Evolutionary conservation across 2,113 vertebrate genomes (phyloP), one percentile per base, ranked within the genome.

Genomic region (Vimba vimba): DNA sequence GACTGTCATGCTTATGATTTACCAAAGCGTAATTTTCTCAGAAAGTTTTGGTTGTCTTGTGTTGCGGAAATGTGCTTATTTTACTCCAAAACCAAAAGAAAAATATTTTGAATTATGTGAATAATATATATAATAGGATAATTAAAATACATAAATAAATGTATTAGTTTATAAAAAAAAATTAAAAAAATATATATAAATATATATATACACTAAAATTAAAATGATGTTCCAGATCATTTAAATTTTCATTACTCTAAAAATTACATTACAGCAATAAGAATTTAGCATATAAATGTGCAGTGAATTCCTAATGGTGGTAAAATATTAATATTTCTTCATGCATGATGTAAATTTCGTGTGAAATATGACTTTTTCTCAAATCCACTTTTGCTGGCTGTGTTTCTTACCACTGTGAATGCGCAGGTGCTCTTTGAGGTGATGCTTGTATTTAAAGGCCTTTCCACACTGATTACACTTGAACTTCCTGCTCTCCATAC

Each of bases 381-480:
- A 6, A 36, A 43, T 43, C 7, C 39, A 43, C 39, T 43, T 43
- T 43, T 2, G 4, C 25, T 8, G 60, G 8, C 11, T 2, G 25
- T 25, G 11, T 68, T 4, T 89, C 94, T 94, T 92, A 96, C 96
- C 96, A 76, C 96, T 96, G 91, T 96, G 96, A 89, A 96, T 96
- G 30, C 96, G 94, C 47, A 96, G 92, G 89, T 96, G 96, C 86
- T 96, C 96, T 91, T 96, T 96, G 86, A 96, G 95, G 91, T 96
- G 96, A 89, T 96, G 96, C 89, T 96, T 96, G 92, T 96, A 96
- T 91, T 96, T 96, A 91, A 96, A 96, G 2, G 95, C 95, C 91
- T 96, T 96, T 80, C 95, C 95, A 93, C 96, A 96, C 89, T 96
- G 94, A 79, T 92, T 85, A 89, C 96, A 96, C 92, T 96, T 95